A percentile compares a stretch with the other conserved stretches of the same genome.
phyloP scores from a whole-genome alignment of 1,140 invertebrate genomes.

The Venustaconcha ellipsiformis region DNA sequence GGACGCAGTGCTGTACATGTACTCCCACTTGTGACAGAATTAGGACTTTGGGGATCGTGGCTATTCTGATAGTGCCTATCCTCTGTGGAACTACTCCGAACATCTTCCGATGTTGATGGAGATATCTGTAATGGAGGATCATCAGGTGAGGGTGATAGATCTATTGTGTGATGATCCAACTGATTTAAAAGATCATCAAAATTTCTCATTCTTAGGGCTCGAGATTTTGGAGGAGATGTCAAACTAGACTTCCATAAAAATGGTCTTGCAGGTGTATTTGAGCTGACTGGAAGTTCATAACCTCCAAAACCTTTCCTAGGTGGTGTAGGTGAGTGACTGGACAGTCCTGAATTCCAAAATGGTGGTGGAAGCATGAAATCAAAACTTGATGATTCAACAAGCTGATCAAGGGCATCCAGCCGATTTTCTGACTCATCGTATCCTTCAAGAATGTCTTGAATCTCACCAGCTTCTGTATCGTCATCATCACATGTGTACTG shows the following conservation, averaged over 20 bases:
- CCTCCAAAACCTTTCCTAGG: conserved; percentile 31
- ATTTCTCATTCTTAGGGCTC: conserved; percentile 55
- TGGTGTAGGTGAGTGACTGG: conserved; percentile 39
- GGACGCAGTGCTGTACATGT: conserved; percentile 48
- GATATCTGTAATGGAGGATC: conserved; percentile 56
- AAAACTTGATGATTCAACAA: conserved; percentile 60
- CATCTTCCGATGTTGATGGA: conserved; percentile 60
- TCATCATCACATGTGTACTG: conserved; percentile 57
- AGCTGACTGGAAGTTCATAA: conserved; percentile 37
- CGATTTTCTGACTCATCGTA: conserved; percentile 48
- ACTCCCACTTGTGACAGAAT: conserved; percentile 54
- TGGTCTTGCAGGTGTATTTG: conserved; percentile 28
- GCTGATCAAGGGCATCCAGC: conserved; percentile 56
- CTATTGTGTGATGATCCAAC: conserved; percentile 58
- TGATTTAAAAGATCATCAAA: conserved; percentile 53
- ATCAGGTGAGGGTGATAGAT: conserved; percentile 62
- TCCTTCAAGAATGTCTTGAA: conserved; percentile 56
- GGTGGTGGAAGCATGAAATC: conserved; percentile 61
- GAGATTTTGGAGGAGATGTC: conserved; percentile 56
- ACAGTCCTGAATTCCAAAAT: conserved; percentile 22
- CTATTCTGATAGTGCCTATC: conserved; percentile 44
- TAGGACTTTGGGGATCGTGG: conserved; percentile 52
- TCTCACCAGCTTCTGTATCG: conserved; percentile 58
- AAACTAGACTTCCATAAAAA: conserved; percentile 43
- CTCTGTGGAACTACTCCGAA: conserved; percentile 59